Percentiles rank a stretch among this genome's conserved stretches.
Evolutionary conservation across 2,888 invertebrate species (phyloP).

Genomic region (Carterocephalus palaemon): DNA sequence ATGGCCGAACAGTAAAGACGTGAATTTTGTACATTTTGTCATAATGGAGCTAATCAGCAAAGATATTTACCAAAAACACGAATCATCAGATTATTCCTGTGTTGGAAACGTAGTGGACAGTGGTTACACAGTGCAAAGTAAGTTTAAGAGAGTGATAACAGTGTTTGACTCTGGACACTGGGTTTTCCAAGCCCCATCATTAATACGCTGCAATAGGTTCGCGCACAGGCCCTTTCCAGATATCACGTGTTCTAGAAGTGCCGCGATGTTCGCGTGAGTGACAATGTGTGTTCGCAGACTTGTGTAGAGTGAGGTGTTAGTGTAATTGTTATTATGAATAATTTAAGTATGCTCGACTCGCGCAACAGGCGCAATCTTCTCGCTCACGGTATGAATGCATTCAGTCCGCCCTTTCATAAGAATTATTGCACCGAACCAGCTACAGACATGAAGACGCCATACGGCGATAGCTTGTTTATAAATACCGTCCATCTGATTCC

Average conservation of each 20-base stretch:
- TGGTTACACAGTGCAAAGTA: slow-evolving; percentile 48
- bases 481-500: slow-evolving; percentile 56
- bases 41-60: slow-evolving; percentile 70
- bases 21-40: slow-evolving; percentile 55
- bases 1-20: slow-evolving; percentile 76
- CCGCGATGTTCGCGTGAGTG: slow-evolving; percentile 46
- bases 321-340: slow-evolving; percentile 50
- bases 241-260: slow-evolving; percentile 41
- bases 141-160: slow-evolving; percentile 29
- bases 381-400: slow-evolving; percentile 33
- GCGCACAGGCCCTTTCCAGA: slow-evolving; percentile 55
- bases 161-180: slow-evolving; percentile 46
- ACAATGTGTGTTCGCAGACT: slow-evolving; percentile 51
- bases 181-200: slow-evolving; percentile 41
- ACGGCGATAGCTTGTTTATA: slow-evolving; percentile 48
- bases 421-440: slow-evolving; percentile 54
- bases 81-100: slow-evolving; percentile 48
- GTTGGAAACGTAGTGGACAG: slow-evolving; percentile 44
- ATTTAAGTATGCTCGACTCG: slow-evolving; percentile 45
- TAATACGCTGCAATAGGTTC: slow-evolving; percentile 46
- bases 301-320: slow-evolving; percentile 39
- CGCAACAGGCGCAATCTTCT: slow-evolving; percentile 51
- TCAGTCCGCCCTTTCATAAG: slow-evolving; percentile 47
- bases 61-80: slow-evolving; percentile 50
- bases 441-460: slow-evolving; percentile 48